Base-by-base conservation (phyloP, 2,888 invertebrate species). In the Trisateles emortualis region DNA sequence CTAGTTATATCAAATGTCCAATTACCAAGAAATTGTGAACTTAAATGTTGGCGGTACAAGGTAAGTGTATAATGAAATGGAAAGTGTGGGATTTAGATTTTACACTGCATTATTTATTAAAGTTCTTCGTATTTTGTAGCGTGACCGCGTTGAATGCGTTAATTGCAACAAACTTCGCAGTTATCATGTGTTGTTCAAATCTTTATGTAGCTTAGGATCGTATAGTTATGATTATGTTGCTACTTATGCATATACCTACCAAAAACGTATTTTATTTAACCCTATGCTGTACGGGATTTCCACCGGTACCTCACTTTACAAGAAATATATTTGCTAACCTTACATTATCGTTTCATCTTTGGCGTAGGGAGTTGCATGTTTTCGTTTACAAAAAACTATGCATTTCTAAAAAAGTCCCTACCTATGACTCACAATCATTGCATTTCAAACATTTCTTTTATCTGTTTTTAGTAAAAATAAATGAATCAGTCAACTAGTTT, bases 31-130 rank as follows among this genome's bases (percentile, higher is more conserved):
- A 87, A 98, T 99, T 72, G 96, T 99, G 57, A 97, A 98, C 88
- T 94, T 99, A 68, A 99, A 99, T 91, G 98, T 99, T 68, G 99
- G 99, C 55, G 99, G 99, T 61, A 97, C 97, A 78, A 96, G 96
- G 98, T 98, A 94, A 88, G 85, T 80, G 8, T 52, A 13, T 2
- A 42, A 46, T 35, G 17, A 57, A 44, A 52, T 63, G 52, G 62
- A 70, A 74, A 71, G 68, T 67, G 52, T 62, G 44, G 54, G 41
- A 47, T 52, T 19, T 51, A 38, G 32, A 46, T 22, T 33, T 44
- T 36, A 44, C 44, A 45, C 24, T 22, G 14, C 43, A 30, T 39
- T 39, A 39, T 45, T 45, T 45, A 33, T 26, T 41, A 41, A 11
- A 32, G 9, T 42, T n/a, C 24, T 9, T 32, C 1, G 22, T 22